Conservation (phyloP, 2,797 vertebrate genomes). For the Leptoclinus maculatus region DNA sequence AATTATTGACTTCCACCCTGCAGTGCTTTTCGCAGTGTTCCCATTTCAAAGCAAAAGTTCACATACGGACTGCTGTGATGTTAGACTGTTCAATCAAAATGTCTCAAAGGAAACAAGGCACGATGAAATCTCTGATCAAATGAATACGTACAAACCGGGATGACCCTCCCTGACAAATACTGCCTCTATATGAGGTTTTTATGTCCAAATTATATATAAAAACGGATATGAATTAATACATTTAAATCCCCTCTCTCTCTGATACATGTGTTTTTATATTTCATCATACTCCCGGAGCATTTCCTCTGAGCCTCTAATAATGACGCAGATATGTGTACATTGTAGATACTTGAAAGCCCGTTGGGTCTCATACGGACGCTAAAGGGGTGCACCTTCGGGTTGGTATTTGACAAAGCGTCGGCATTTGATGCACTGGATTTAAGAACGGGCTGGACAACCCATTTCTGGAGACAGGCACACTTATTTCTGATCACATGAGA, state of each 20-base stretch:
- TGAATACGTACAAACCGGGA: not conserved
- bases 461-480: not conserved
- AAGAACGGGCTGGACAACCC: not conserved
- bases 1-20: conserved; percentile 65
- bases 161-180: not conserved
- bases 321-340: not conserved
- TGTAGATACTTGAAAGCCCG: not conserved
- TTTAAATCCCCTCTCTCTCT: not conserved
- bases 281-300: not conserved
- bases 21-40: conserved; percentile 42
- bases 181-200: not conserved
- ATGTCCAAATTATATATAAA: not conserved
- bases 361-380: not conserved
- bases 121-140: conserved; percentile 26
- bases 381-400: not conserved
- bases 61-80: conserved; percentile 49
- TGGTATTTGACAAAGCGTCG: not conserved
- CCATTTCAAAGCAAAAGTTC: conserved; percentile 62
- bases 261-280: not conserved
- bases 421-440: not conserved
- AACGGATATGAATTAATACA: conserved; percentile 2
- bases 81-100: conserved; percentile 46
- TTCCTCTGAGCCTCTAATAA: not conserved
- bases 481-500: not conserved
- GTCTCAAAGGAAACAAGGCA: conserved; percentile 13